Evolutionary conservation across 2,113 vertebrate species (phyloP).

Genomic region (Uria aalge): DNA sequence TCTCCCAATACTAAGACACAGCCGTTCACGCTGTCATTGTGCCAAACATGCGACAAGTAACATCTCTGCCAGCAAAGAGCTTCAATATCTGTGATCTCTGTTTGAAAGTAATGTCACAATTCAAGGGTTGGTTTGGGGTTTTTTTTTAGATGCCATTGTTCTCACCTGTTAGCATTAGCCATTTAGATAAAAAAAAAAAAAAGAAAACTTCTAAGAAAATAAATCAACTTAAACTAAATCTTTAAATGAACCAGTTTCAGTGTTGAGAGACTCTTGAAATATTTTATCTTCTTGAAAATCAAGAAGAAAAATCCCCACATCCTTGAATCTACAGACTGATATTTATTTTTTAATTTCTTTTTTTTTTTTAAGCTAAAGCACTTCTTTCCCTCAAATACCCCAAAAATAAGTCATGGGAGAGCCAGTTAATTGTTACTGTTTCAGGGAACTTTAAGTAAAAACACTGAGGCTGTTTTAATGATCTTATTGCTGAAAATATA

Average conservation of each 20-base stretch:
- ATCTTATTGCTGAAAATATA: background rate
- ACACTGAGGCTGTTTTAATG: background rate
- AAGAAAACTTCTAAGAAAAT: background rate
- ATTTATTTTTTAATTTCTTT: no score
- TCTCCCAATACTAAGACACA: background rate
- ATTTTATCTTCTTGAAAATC: background rate
- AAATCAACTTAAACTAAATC: background rate
- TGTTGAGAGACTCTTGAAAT: background rate
- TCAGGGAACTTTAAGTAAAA: background rate
- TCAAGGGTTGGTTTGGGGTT: fast-evolving
- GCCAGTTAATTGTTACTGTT: background rate
- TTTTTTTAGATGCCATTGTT: background rate
- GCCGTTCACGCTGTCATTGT: background rate
- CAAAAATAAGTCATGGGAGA: background rate
- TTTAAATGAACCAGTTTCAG: background rate
- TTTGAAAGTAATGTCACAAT: background rate
- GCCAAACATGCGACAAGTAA: background rate
- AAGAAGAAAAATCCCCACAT: background rate
- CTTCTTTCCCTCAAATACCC: background rate
- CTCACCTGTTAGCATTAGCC: background rate
- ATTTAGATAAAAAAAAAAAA: background rate
- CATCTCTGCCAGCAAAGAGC: background rate
- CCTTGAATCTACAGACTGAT: background rate
- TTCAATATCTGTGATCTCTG: background rate
- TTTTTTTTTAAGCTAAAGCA: background rate